Base-by-base conservation (phyloP, 1,140 invertebrate genomes). In the Macrosteles quadrilineatus region DNA sequence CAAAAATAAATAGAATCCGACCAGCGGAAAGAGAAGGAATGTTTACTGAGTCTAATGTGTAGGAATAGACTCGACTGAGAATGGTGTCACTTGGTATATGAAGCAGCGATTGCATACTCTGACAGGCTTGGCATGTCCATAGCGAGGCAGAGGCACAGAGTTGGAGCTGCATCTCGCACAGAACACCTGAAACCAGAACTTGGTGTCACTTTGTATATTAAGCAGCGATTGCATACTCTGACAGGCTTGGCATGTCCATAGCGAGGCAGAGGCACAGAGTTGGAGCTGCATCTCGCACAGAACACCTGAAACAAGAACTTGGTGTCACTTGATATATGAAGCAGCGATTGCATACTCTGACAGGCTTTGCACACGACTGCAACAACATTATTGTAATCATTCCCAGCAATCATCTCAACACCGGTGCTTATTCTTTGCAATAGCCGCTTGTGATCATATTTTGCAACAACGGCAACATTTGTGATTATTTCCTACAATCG, bases 91-190 rank as follows among this genome's bases (percentile, higher is more conserved):
- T 76, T 88, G 86, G 75, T 87, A 89, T 53, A 88, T 83, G 79
- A 93, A 96, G 82, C 97, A 98, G 68, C 92, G 88, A 76, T 97
- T 96, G 80, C 96, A 98, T 1, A 98, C 96, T 57, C 96, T 86
- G 0, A 98, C 96, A 2, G 96, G 95, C 77, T 95, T 96, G 59
- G 88, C 82, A 73, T 97, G 92, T 11, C 96, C 96, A 81, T 90
- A 98, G 73, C 94, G 93, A 1, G 95, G 95, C 65, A 98, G 81
- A 21, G 96, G 94, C 19, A 97, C 93, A 67, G 91, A 94, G 78
- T 97, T 95, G 14, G 92, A 90, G 72, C 95, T 97, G 81, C 96
- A 98, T 32, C 93, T 88, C 1, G 92, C 90, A 81, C 96, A 98
- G 79, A 97, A 98, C 19, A 98, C 95, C 86, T 95, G 87, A 2